Evolutionary conservation across 1,140 invertebrate genomes (phyloP), one percentile per base, ranked within the genome.

Genomic region (Globodera ellingtonae): DNA sequence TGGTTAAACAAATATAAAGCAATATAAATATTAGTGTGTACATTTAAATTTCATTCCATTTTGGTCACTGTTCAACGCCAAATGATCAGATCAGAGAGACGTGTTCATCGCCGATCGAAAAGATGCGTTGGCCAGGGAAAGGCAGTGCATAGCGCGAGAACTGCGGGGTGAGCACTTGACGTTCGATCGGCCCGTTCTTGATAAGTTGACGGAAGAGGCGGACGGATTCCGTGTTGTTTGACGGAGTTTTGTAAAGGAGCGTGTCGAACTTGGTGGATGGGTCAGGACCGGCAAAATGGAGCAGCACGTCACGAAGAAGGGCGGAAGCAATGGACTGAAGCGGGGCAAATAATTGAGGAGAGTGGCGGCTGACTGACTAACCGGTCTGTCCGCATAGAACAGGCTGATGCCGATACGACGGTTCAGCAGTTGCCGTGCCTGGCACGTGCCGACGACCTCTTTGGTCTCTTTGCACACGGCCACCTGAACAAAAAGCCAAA

Each of bases 161-260:
- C 66, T 67, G 66, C 66, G 66, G 66, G n/a, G 15, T 18, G n/a
- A 67, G 18, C 66, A 21, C 66, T 15, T 21, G n/a, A 7, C 18
- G 35, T 8, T 67, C 66, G 8, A 67, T 1, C 0, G 7, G 6
- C 0, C 35, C 35, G 18, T 44, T 44, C 7, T 44, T 0, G 66
- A 67, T 15, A 21, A 67, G 66, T 67, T 67, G 66, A 44, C 66
- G 66, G n/a, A 67, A 15, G n/a, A 67, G 66, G 8, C 66, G 66
- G n/a, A 67, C 66, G n/a, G 66, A 67, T 1, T 67, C 66, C n/a
- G 66, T 18, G 66, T 67, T 67, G 18, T 44, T 67, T 21, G 66
- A 67, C 66, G 66, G 66, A 8, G 66, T 67, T 44, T 67, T 67
- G 66, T 67, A 67, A 2, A 67, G 7, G 6, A 67, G 66, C 35